phyloP scores from a whole-genome alignment of 2,888 invertebrate genomes.

The Harmothoe impar region DNA sequence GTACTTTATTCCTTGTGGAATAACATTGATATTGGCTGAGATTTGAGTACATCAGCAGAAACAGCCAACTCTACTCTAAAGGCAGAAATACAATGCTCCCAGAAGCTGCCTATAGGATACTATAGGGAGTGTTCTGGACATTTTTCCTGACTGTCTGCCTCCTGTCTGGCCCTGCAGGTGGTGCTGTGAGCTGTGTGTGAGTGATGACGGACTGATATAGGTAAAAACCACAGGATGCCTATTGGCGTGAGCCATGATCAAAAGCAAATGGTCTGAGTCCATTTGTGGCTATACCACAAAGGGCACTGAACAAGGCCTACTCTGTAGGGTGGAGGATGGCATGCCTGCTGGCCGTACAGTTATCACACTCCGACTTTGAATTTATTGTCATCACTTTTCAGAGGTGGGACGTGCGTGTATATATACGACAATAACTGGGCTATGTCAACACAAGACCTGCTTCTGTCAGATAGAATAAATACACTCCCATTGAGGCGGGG shows the following conservation, averaged over 20 bases:
- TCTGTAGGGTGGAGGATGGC: neutral
- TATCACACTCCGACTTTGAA: neutral
- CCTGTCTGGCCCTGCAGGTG: neutral
- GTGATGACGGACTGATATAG: neutral
- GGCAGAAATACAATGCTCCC: neutral
- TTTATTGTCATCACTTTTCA: neutral
- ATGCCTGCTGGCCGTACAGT: neutral
- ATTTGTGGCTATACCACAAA: slow-evolving; percentile 29
- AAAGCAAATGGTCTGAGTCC: slow-evolving; percentile 12
- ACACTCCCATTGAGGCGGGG: neutral
- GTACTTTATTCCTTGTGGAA: neutral
- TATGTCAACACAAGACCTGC: neutral
- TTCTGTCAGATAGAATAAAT: slow-evolving; percentile 23
- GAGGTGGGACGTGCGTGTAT: neutral
- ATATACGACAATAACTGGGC: slow-evolving; percentile 14
- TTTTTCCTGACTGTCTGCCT: too few relatives aligned
- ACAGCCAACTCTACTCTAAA: neutral
- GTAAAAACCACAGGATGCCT: slow-evolving; percentile 35
- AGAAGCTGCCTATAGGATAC: neutral
- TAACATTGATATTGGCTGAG: neutral
- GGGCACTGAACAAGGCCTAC: neutral
- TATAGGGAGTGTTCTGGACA: neutral
- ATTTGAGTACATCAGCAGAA: too few relatives aligned
- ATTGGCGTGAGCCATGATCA: neutral
- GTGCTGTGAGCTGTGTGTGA: neutral